Base-by-base conservation (phyloP, 2,888 invertebrate genomes). In the Parelbella ahira region DNA sequence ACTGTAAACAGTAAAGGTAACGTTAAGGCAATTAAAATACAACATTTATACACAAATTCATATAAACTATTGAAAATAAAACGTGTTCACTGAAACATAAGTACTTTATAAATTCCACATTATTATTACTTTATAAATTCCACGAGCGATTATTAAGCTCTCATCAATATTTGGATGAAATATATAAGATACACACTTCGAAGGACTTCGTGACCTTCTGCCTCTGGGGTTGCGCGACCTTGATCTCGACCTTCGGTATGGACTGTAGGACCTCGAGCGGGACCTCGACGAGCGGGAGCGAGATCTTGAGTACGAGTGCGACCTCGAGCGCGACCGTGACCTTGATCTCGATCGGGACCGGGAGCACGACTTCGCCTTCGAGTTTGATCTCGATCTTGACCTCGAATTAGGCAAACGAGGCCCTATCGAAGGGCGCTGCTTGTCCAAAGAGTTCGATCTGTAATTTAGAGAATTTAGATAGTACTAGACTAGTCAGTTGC, bases 201-300 rank as follows among this genome's bases (percentile, higher is more conserved):
- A 49, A 1, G 71, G 71, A 45, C 80, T 84, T 44, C 72, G 63
- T 18, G 83, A 82, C 12, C 72, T 67, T 58, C 72, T 68, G 47
- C 58, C 69, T 55, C 66, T 69, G 51, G 69, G 68, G 39, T 56
- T 49, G 1, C 65, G 61, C 0, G 73, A 74, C 7, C 61, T 61
- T 2, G 66, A 52, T 10, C 23, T 15, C n/a, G 45, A 44, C 3
- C 37, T n/a, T n/a, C n/a, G n/a, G n/a, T n/a, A n/a, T n/a, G n/a
- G n/a, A n/a, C n/a, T n/a, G n/a, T n/a, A 27, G 1, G 61, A 58
- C 5, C 45, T 58, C 1, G 56, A 54, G 30, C 42, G 25, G 1
- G 27, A 12, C 63, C 76, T 56, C 20, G 60, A 78, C 71, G 54
- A 51, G 33, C 43, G 30, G 6, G 6, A n/a, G n/a, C n/a, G n/a